phyloP scores from a whole-genome alignment of 2,888 invertebrate species.

The Brachyptera putata region DNA sequence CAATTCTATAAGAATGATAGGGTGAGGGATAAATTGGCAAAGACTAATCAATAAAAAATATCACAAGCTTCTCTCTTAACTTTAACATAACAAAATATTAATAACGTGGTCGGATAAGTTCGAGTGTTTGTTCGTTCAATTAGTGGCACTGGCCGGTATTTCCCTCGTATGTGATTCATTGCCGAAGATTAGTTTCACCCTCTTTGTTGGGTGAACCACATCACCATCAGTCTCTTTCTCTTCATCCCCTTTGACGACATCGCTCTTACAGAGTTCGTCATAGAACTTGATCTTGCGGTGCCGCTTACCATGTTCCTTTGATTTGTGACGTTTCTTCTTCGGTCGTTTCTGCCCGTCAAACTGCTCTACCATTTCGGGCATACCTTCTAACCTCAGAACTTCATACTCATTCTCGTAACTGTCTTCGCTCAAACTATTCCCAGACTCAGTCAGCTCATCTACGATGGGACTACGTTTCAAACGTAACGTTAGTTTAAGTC shows the following conservation, averaged over 20 bases:
- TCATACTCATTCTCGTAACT: slow-evolving; percentile 75
- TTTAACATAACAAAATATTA: neutral
- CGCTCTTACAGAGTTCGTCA: neutral
- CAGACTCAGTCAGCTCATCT: slow-evolving; percentile 80
- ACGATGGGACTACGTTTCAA: slow-evolving; percentile 84
- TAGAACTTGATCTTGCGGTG: slow-evolving; percentile 7
- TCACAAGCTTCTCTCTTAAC: neutral
- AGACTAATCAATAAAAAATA: slow-evolving; percentile 3
- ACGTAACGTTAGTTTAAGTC: slow-evolving; percentile 71
- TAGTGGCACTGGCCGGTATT: slow-evolving; percentile 49
- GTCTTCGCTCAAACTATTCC: slow-evolving; percentile 63
- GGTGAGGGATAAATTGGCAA: too few species aligned
- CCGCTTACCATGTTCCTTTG: slow-evolving; percentile 43
- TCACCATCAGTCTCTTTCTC: slow-evolving; percentile 37
- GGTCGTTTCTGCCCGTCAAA: slow-evolving; percentile 22
- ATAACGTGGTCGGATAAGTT: neutral
- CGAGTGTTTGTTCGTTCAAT: neutral
- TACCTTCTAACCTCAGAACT: slow-evolving; percentile 76
- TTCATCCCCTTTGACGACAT: too few species aligned
- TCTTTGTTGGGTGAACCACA: slow-evolving; percentile 65
- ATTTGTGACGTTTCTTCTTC: slow-evolving; percentile 59
- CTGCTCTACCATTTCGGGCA: slow-evolving; percentile 47
- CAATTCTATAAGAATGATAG: too few species aligned
- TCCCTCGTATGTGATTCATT: slow-evolving; percentile 86
- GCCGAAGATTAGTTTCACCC: slow-evolving; percentile 80